A percentile compares a stretch with the other conserved stretches of the same genome.
These are phyloP conservation scores for Lampris megalopsis DNA, from an alignment of 2,113 vertebrate species.

Conservation along the genomic window DNA sequence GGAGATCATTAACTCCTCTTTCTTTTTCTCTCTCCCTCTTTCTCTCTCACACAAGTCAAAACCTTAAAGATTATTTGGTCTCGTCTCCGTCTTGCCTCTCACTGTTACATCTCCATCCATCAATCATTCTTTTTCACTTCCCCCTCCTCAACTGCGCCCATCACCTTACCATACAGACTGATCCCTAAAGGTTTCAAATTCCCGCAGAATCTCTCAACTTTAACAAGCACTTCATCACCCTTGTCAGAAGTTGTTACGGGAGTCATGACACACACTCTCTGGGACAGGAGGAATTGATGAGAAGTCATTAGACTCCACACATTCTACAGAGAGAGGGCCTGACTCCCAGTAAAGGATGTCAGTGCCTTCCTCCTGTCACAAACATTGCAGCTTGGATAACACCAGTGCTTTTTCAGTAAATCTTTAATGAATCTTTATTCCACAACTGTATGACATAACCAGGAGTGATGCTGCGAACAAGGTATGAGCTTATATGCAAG, in stretches of 20 bases:
- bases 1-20: conserved; percentile 70
- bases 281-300: conserved; percentile 73
- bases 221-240: conserved; percentile 76
- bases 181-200: conserved; percentile 73
- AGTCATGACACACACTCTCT: conserved; percentile 76
- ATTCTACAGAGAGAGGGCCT: conserved; percentile 51
- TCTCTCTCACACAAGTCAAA: conserved; percentile 57
- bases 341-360: conserved; percentile 43
- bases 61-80: conserved; percentile 42
- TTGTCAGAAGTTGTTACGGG: conserved; percentile 77
- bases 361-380: conserved; percentile 9
- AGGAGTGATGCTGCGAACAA: too few species aligned
- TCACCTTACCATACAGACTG: conserved; percentile 65
- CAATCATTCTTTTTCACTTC: background rate
- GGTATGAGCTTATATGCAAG: too few species aligned
- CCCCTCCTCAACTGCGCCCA: conserved; percentile 46
- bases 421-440: too few species aligned
- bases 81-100: conserved; percentile 26
- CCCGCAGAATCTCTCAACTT: conserved; percentile 71
- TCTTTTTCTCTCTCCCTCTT: conserved; percentile 2
- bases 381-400: conserved; percentile 23
- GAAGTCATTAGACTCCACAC: conserved; percentile 64
- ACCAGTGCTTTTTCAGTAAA: background rate
- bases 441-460: too few species aligned
- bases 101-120: conserved; percentile 21